A percentile compares a stretch with the other conserved stretches of the same genome.
phyloP scores from a whole-genome alignment of 2,888 invertebrate genomes.

The Patella pellucida region DNA sequence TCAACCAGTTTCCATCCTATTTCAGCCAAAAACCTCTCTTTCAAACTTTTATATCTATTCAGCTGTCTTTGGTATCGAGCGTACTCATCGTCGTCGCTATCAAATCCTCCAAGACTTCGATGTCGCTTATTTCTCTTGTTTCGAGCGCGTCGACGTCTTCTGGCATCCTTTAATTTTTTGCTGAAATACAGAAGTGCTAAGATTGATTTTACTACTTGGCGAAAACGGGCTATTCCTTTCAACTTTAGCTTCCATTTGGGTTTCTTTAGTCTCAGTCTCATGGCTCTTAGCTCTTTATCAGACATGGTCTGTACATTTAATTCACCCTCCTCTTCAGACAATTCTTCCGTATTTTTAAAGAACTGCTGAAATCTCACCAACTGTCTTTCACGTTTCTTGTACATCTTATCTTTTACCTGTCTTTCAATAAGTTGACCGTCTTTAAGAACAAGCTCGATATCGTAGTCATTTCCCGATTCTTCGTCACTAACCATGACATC shows the following conservation, averaged over 20 bases:
- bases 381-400: conserved; percentile 17
- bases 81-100: conserved; percentile 6
- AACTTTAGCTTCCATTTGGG: neutral
- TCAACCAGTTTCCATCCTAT: conserved; percentile 15
- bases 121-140: neutral
- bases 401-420: conserved; percentile 18
- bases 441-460: conserved; percentile 1
- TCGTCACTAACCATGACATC: neutral
- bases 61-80: neutral
- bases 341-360: neutral
- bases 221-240: conserved; percentile 16
- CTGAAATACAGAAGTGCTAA: conserved; percentile 12
- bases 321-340: conserved; percentile 2
- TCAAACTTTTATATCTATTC: neutral
- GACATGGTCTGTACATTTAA: neutral
- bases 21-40: conserved; percentile 18
- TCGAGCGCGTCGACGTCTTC: neutral
- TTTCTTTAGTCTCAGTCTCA: conserved; percentile 19
- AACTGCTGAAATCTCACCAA: conserved; percentile 15
- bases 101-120: neutral
- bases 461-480: neutral
- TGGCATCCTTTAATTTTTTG: neutral
- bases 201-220: conserved; percentile 16
- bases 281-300: conserved; percentile 18
- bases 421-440: conserved; percentile 16